Evolutionary conservation across 2,888 invertebrate genomes (phyloP), one percentile per base, ranked within the genome.

Genomic region (Pristionchus arcanus): DNA sequence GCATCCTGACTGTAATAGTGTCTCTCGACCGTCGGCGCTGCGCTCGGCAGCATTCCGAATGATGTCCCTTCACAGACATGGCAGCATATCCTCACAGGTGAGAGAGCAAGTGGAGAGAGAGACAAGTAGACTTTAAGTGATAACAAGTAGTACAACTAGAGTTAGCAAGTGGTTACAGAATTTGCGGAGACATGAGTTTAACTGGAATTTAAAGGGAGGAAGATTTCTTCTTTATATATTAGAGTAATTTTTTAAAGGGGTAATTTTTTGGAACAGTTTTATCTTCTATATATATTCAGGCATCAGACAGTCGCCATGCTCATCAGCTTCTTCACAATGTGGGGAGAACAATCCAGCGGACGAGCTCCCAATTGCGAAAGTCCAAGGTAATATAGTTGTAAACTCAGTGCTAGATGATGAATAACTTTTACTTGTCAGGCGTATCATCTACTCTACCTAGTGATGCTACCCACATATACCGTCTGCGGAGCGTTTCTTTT

Each of bases 381-480:
- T 66, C 89, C 5, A 88, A 88, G 74, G 49, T 87, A 28, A 9
- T n/a, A 28, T 25, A 7, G 16, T 77, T 74, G 59, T 25, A 25
- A 25, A 66, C 28, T 25, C 25, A 21, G 28, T 66, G 28, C 5
- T 9, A 21, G 19, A 59, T 5, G 68, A 68, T 31, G 16, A 74
- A 25, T 53, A 4, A 90, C 92, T 2, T 59, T n/a, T 53, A 28
- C 16, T 81, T 53, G 21, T 19, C 42, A 81, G 81, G 91, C 94
- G 16, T 91, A 92, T 55, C 94, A 94, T 87, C 87, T 91, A 2
- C 92, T 94, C 91, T 94, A 94, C 81, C 74, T 94, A 0, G 55
- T 93, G 19, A 91, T 91, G 11, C 90, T 94, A 71, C 93, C 93
- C 13, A 81, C 92, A n/a, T 94, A 94, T 90, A 94, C 94, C 15